Evolutionary conservation across 1,140 invertebrate genomes (phyloP).

Genomic region (Hycleus phaleratus): DNA sequence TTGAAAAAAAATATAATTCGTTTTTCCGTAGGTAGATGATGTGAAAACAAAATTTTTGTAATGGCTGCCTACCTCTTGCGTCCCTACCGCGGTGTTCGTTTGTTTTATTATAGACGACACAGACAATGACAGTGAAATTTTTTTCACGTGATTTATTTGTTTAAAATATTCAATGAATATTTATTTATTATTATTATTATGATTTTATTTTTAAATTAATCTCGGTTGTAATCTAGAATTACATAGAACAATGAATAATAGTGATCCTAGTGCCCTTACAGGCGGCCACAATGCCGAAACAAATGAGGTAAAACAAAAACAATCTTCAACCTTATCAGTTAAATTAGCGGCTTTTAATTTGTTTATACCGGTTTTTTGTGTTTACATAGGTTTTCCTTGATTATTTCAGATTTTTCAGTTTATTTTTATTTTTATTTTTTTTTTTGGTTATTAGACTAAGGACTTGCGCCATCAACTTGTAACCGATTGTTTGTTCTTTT

Average conservation of each 20-base stretch:
- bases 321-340: too few relatives aligned
- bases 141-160: slow-evolving; percentile 44
- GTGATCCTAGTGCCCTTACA: slow-evolving; percentile 46
- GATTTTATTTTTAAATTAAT: background rate
- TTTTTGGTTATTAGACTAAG: too few relatives aligned
- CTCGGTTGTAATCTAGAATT: background rate
- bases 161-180: slow-evolving; percentile 34
- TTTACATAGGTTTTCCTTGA: background rate
- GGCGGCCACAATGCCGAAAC: slow-evolving; percentile 46
- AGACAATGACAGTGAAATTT: slow-evolving; percentile 47
- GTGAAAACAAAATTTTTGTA: slow-evolving; percentile 36
- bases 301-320: slow-evolving; percentile 42
- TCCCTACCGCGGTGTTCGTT: slow-evolving; percentile 45
- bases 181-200: slow-evolving; percentile 3
- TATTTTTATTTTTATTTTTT: too few relatives aligned
- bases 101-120: slow-evolving; percentile 3
- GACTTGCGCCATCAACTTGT: too few relatives aligned
- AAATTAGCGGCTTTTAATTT: background rate
- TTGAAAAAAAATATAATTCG: too few relatives aligned
- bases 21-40: too few relatives aligned
- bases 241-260: slow-evolving; percentile 43
- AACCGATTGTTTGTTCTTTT: too few relatives aligned
- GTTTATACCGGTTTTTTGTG: slow-evolving; percentile 6
- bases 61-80: slow-evolving; percentile 53
- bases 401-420: background rate